Base-by-base conservation (phyloP, 2,113 vertebrate genomes). In the Crocuta crocuta region DNA sequence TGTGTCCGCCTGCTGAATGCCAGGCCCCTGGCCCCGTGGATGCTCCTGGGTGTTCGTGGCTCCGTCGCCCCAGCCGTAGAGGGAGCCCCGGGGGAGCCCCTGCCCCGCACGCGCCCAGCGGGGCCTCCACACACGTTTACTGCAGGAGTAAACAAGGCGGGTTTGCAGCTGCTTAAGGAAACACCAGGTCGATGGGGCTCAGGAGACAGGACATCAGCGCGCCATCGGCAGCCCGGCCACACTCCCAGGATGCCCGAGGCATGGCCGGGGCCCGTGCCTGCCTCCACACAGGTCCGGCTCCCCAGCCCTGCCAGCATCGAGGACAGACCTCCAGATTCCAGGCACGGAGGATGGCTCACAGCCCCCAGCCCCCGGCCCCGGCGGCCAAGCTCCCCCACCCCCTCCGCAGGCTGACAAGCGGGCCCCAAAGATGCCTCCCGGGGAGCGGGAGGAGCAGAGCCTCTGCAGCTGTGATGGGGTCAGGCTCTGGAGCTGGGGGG, bases 181-280 rank as follows among this genome's bases (percentile, higher is more conserved):
- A 7, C 35, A 10, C 28, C 26, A 10, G 0, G 2, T 8, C 8
- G 2, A 7, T 7, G 10, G n/a, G 31, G 35, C 33, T 68, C n/a
- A 4, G 48, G 4, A 55, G 66, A n/a, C 12, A 15, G 13, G 85
- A 33, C 31, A 7, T 10, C 0, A 0, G 26, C 8, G 11, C 0
- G 0, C 17, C 5, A 33, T 9, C 0, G 76, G 10, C 19, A 10
- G 13, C 21, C 15, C 0, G 0, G 24, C 50, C 2, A 7, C n/a
- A 33, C 35, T 9, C 45, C 23, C 8, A 1, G 39, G 86, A 28
- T 0, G 15, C 26, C 17, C 13, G 19, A 1, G 9, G 39, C 3
- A 0, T 35, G 33, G 16, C 10, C 9, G 10, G 74, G 39, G 61
- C n/a, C 26, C 1, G 0, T 2, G 1, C 8, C 74, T 16, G 66